Percentiles rank a stretch among this genome's conserved stretches.
Conservation (phyloP, 2,797 vertebrate genomes). For the Anabas testudineus region DNA sequence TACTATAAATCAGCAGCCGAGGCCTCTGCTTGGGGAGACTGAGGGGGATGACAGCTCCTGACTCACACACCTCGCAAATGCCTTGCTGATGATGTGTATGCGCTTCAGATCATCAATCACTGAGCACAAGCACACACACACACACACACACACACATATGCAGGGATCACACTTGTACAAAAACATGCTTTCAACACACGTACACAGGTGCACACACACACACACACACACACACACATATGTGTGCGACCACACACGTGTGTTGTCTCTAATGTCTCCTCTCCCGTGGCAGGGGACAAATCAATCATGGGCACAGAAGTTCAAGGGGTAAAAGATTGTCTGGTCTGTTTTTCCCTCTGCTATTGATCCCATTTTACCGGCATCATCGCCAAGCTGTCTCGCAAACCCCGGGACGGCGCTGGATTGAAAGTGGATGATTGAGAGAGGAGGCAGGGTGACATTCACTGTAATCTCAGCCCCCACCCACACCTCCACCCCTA, state of each 20-base stretch:
- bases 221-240: conserved; percentile 27
- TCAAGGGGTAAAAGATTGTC: conserved; percentile 85
- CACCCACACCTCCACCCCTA: conserved; percentile 22
- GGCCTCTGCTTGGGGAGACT: conserved; percentile 96
- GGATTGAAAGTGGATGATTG: conserved; percentile 85
- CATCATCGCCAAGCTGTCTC: conserved; percentile 83
- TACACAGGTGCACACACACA: conserved; percentile 56
- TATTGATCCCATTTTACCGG: conserved; percentile 86
- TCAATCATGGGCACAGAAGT: conserved; percentile 84
- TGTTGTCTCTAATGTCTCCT: conserved; percentile 80
- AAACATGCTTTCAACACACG: conserved; percentile 75
- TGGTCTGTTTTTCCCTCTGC: conserved; percentile 80
- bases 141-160: conserved; percentile 31
- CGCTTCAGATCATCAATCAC: conserved; percentile 96
- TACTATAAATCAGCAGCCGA: conserved; percentile 97
- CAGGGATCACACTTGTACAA: conserved; percentile 53
- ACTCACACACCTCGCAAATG: conserved; percentile 98
- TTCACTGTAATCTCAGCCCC: conserved; percentile 79
- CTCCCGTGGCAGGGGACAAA: conserved; percentile 82
- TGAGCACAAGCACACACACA: conserved; percentile 40
- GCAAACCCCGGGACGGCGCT: conserved; percentile 73
- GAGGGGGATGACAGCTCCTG: conserved; percentile 97
- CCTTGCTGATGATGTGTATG: conserved; percentile 96
- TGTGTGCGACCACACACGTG: conserved; percentile 69
- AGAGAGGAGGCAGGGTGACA: conserved; percentile 83